Conservation (phyloP, 2,888 invertebrate species). For the Agrochola lota region DNA sequence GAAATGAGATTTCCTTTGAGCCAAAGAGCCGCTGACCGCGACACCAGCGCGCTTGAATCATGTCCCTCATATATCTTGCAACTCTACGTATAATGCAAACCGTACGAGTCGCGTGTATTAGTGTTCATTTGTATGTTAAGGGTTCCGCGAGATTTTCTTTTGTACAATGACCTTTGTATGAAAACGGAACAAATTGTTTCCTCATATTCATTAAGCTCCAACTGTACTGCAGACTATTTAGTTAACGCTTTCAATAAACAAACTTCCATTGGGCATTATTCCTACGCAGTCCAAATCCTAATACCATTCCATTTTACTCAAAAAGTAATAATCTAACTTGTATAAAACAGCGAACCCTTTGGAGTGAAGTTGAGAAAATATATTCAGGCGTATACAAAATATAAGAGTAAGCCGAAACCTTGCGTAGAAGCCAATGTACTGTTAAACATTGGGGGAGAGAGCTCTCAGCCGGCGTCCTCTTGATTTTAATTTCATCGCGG, state of each 20-base stretch:
- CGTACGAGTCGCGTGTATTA: constrained; percentile 66
- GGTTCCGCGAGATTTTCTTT: constrained; percentile 12
- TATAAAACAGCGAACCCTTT: constrained; percentile 45
- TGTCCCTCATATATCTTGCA: constrained; percentile 82
- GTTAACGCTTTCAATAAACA: not conserved
- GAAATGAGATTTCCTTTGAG: constrained; percentile 90
- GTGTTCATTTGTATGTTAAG: constrained; percentile 60
- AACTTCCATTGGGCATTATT: not conserved
- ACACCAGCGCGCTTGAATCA: constrained; percentile 75
- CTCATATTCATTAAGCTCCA: not conserved
- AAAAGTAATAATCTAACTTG: constrained; percentile 26
- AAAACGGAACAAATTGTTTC: not conserved
- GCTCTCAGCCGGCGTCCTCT: constrained; percentile 62
- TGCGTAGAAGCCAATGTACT: constrained; percentile 69
- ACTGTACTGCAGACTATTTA: not conserved
- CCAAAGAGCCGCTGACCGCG: constrained; percentile 83
- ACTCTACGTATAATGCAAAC: constrained; percentile 66
- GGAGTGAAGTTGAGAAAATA: constrained; percentile 47
- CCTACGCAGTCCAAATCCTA: not conserved
- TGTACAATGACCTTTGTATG: not conserved
- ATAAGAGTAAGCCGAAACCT: constrained; percentile 59
- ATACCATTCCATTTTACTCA: constrained; percentile 14
- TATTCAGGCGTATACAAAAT: constrained; percentile 56
- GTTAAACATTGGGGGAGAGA: constrained; percentile 68
- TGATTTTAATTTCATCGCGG: constrained; percentile 76